A percentile compares a stretch with the other conserved stretches of the same genome.
phyloP scores from a whole-genome alignment of 37 sponge, comb jelly and placozoan genomes.

The Theonella swinhoei region DNA sequence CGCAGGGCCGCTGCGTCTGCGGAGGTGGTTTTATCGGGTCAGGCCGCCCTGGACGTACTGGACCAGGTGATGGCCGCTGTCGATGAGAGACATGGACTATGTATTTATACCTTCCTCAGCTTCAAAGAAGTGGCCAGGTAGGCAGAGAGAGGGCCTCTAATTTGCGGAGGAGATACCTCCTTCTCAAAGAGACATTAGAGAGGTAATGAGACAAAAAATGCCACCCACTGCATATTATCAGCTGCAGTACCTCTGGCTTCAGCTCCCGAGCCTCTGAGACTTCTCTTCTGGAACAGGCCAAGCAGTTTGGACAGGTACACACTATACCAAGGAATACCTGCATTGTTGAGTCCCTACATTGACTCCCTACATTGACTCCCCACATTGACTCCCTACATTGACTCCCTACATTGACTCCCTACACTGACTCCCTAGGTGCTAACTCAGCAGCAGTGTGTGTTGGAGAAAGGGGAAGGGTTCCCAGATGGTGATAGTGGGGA shows the following conservation, averaged over 20 bases:
- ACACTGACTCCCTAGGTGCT: slow-evolving; percentile 26
- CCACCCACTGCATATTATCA: not conserved
- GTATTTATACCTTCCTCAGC: too few species aligned
- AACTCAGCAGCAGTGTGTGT: slow-evolving; percentile 44
- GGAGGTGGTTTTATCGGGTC: not conserved
- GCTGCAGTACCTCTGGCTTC: not conserved
- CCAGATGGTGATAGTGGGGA: slow-evolving; percentile 71
- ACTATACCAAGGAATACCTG: not conserved
- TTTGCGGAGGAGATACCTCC: slow-evolving; percentile 63
- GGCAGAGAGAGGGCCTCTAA: slow-evolving; percentile 70
- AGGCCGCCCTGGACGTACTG: not conserved
- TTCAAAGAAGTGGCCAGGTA: not conserved
- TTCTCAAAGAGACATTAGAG: slow-evolving; percentile 57
- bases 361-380: not conserved
- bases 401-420: not conserved
- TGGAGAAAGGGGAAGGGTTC: slow-evolving; percentile 64
- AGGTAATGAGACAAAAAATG: slow-evolving; percentile 27
- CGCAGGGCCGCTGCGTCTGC: not conserved
- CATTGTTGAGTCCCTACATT: not conserved
- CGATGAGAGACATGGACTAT: too few species aligned
- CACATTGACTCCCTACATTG: too few species aligned
- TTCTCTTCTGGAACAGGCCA: slow-evolving; percentile 48
- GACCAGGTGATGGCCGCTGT: not conserved
- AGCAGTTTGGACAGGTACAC: slow-evolving; percentile 55
- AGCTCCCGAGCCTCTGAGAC: slow-evolving; percentile 69